Evolutionary conservation across 2,888 invertebrate species (phyloP).

Genomic region (Drosophila stalkeri): DNA sequence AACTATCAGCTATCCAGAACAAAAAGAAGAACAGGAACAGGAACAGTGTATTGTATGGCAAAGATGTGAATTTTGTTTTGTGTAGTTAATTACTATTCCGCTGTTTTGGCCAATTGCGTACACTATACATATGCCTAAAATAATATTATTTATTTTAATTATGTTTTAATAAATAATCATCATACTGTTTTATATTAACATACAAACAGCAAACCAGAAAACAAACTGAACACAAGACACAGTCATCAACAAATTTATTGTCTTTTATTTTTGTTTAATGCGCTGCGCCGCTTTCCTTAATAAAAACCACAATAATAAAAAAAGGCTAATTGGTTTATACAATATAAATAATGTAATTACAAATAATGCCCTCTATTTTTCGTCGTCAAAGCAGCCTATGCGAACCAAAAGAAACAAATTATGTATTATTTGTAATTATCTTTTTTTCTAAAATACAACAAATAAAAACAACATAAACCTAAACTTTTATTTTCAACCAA

Average conservation of each 20-base stretch:
- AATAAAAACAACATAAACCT: conserved; percentile 67
- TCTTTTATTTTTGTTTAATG: conserved; percentile 61
- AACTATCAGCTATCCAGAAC: conserved; percentile 23
- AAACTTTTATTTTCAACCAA: conserved; percentile 32
- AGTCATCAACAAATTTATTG: conserved; percentile 36
- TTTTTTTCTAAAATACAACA: conserved; percentile 75
- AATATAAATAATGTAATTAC: conserved; percentile 45
- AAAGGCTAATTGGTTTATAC: conserved; percentile 61
- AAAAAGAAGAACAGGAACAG: conserved; percentile 12
- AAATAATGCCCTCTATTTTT: conserved; percentile 58
- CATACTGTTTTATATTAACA: conserved; percentile 69
- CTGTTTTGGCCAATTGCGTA: conserved; percentile 61
- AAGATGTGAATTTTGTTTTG: conserved; percentile 54
- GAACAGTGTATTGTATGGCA: conserved; percentile 32
- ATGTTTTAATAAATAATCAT: conserved; percentile 82
- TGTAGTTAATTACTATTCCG: conserved; percentile 52
- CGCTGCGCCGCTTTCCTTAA: conserved; percentile 63
- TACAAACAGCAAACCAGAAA: conserved; percentile 37
- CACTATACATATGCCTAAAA: conserved; percentile 65
- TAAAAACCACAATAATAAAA: conserved; percentile 19
- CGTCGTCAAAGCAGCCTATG: conserved; percentile 60
- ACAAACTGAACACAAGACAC: conserved; percentile 55
- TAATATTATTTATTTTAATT: conserved; percentile 79
- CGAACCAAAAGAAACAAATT: conserved; percentile 80
- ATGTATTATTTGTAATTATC: conserved; percentile 76